These are phyloP conservation scores for Sebastes oblongus DNA, from an alignment of 2,797 vertebrate species.

Conservation along the genomic window DNA sequence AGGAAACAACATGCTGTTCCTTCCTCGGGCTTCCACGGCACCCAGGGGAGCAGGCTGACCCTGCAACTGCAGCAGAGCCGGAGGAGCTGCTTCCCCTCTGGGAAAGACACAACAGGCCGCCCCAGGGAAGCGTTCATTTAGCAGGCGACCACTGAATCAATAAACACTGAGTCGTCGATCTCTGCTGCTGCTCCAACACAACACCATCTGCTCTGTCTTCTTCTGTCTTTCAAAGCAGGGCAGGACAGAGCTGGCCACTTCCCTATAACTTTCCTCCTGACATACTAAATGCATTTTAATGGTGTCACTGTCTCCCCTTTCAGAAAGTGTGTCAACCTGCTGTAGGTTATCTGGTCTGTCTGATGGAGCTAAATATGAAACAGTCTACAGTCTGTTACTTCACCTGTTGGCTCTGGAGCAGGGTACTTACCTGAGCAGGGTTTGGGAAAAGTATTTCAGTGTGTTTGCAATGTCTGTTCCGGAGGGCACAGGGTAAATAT, in stretches of 20 bases:
- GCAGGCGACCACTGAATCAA: conserved; percentile 59
- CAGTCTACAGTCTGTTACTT: conserved; percentile 73
- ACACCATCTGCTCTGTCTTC: background rate
- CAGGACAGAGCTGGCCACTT: conserved; percentile 1
- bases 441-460: conserved; percentile 99
- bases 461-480: conserved; percentile 99
- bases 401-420: conserved; percentile 80
- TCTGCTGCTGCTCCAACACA: conserved; percentile 12
- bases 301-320: conserved; percentile 40
- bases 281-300: conserved; percentile 9
- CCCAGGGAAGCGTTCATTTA: conserved; percentile 45
- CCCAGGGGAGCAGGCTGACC: conserved; percentile 70
- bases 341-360: conserved; percentile 33
- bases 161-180: conserved; percentile 48
- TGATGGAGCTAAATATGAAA: conserved; percentile 59
- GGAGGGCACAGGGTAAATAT: conserved; percentile 99
- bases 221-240: background rate
- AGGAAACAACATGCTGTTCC: conserved; percentile 69
- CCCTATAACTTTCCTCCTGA: conserved; percentile 3
- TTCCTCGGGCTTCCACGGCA: conserved; percentile 55
- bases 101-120: conserved; percentile 59
- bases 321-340: conserved; percentile 37
- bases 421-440: conserved; percentile 98
- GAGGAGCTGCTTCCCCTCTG: conserved; percentile 58
- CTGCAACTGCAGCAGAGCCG: conserved; percentile 43